Percentiles rank a stretch among this genome's conserved stretches.
Conservation (phyloP, 1,140 invertebrate species). For the Onthophagus taurus region DNA sequence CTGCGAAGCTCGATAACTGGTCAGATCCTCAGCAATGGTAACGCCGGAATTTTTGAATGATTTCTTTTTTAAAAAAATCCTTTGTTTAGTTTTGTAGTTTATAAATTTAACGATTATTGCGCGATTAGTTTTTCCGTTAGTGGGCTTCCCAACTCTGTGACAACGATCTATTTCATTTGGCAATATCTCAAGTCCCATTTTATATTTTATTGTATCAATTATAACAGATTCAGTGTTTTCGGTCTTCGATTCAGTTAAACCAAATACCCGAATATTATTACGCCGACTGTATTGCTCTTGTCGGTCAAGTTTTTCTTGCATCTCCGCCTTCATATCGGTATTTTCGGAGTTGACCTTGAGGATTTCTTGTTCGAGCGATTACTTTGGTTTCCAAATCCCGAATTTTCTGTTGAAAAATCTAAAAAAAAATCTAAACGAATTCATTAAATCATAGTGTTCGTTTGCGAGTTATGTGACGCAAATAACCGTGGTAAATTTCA, state of each 20-base stretch:
- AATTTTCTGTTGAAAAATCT: too few relatives aligned
- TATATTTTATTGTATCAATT: background rate
- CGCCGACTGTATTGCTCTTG: background rate
- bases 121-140: background rate
- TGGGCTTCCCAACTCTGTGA: background rate
- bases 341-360: background rate
- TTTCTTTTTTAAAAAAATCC: background rate
- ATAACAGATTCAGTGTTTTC: background rate
- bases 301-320: background rate
- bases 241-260: background rate
- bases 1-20: background rate
- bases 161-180: background rate
- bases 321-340: background rate
- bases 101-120: background rate
- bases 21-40: background rate
- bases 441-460: too few relatives aligned
- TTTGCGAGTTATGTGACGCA: too few relatives aligned
- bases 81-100: background rate
- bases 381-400: too few relatives aligned
- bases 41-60: background rate
- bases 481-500: too few relatives aligned
- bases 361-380: background rate
- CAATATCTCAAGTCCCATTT: background rate
- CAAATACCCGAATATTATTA: constrained; percentile 1
- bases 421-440: too few relatives aligned